These are phyloP conservation scores for Vanessa tameamea DNA, from an alignment of 1,140 invertebrate species.

Conservation along the genomic window DNA sequence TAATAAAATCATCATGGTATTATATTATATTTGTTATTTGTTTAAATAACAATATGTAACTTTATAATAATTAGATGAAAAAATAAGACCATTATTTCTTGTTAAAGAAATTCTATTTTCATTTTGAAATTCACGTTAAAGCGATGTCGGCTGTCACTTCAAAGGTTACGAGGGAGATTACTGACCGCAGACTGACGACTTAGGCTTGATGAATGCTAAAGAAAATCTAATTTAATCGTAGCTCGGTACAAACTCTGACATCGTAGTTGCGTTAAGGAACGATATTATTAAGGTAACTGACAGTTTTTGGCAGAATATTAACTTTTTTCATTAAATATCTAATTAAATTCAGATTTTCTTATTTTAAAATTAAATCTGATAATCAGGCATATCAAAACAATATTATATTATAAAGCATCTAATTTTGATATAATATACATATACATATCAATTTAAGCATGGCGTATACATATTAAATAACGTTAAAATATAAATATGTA, in stretches of 20 bases:
- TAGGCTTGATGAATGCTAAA: constrained; percentile 21
- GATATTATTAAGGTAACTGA: constrained; percentile 10
- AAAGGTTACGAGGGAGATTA: constrained; percentile 28
- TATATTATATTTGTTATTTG: neutral
- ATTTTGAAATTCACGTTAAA: constrained; percentile 10
- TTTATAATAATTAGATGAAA: neutral
- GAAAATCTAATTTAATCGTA: constrained; percentile 21
- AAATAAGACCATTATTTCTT: neutral
- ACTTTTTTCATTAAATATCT: too few relatives aligned
- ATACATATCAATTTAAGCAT: too few relatives aligned
- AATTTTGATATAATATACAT: too few relatives aligned
- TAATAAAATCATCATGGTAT: neutral
- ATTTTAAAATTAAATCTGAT: too few relatives aligned
- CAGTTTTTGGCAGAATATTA: neutral
- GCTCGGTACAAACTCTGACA: constrained; percentile 1
- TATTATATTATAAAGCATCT: too few relatives aligned
- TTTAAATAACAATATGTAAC: neutral
- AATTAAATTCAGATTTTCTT: too few relatives aligned
- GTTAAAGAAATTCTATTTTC: constrained; percentile 3
- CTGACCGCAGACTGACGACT: constrained; percentile 7
- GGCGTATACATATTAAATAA: too few relatives aligned
- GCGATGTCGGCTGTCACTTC: constrained; percentile 27
- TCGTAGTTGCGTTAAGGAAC: neutral
- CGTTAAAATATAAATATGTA: too few relatives aligned
- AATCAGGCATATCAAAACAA: too few relatives aligned